phyloP scores from a whole-genome alignment of 2,888 invertebrate species.

The Eugnorisma glareosa region DNA sequence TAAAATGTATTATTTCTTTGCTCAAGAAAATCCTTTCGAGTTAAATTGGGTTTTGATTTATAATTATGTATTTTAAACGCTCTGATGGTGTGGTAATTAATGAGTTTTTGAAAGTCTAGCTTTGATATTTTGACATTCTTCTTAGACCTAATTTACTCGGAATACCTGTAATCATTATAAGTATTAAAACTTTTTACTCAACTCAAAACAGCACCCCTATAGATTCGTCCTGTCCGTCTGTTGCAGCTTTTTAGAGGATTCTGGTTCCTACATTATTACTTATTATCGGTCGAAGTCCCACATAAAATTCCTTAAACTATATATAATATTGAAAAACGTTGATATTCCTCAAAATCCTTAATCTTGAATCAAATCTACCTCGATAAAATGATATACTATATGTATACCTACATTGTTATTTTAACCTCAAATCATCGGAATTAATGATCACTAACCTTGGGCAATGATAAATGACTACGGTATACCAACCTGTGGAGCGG shows the following conservation, averaged over 20 bases:
- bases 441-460: slow-evolving; percentile 46
- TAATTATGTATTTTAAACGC: slow-evolving; percentile 12
- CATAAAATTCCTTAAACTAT: neutral
- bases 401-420: neutral
- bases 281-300: neutral
- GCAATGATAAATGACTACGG: slow-evolving; percentile 48
- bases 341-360: neutral
- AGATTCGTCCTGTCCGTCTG: neutral
- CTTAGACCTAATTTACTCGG: neutral
- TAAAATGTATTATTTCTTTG: slow-evolving; percentile 49
- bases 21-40: slow-evolving; percentile 21
- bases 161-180: neutral
- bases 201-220: neutral
- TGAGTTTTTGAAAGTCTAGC: slow-evolving; percentile 5
- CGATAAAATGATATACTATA: neutral
- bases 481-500: slow-evolving; percentile 46
- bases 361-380: neutral
- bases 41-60: slow-evolving; percentile 20
- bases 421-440: slow-evolving; percentile 23
- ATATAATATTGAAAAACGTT: neutral
- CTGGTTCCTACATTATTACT: neutral
- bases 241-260: neutral
- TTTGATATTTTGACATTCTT: neutral
- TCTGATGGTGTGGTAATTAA: neutral
- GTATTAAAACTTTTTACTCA: neutral